Evolutionary conservation across 2,888 invertebrate genomes (phyloP), one percentile per base, ranked within the genome.

Genomic region (Lithodes maja): DNA sequence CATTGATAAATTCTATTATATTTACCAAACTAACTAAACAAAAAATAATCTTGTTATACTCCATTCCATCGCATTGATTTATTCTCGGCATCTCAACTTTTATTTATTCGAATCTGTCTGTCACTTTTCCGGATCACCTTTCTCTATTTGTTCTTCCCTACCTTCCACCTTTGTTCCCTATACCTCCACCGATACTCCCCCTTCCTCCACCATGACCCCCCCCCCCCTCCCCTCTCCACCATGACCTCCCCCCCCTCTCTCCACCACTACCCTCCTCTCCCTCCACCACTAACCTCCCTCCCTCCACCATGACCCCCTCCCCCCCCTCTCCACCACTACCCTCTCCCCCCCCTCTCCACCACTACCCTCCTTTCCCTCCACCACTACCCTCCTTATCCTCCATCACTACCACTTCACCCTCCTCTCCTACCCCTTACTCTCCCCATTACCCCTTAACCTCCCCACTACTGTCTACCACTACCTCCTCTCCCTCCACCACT

Each of bases 401-500:
- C 61, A 7, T 12, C 61, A 7, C 5, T 61, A 5, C 12, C 12
- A 61, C 12, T 61, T 61, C 12, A 5, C 12, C 0, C 12, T 61
- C 61, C 12, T 12, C 12, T 61, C 61, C 12, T 12, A 7, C 12
- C 12, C 12, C 61, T 12, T 61, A 5, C 61, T 1, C 12, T 61
- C 61, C 61, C 12, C 61, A 61, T 61, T 12, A 61, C 12, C 61
- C 61, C 17, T 55, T 75, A 75, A n/a, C 7, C 79, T 86, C 49
- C 50, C 33, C 33, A 33, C 33, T 33, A 33, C 33, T 33, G 33
- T 33, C 33, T 33, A 33, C 33, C 33, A 9, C 69, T 69, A 2
- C 52, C 74, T 75, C 74, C 84, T n/a, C 75, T 54, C n/a, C 71
- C 84, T 15, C 71, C 50, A 54, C 33, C 33, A 33, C 33, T 33